Evolutionary conservation across 2,888 invertebrate genomes (phyloP).

Genomic region (Drosophila cracens): DNA sequence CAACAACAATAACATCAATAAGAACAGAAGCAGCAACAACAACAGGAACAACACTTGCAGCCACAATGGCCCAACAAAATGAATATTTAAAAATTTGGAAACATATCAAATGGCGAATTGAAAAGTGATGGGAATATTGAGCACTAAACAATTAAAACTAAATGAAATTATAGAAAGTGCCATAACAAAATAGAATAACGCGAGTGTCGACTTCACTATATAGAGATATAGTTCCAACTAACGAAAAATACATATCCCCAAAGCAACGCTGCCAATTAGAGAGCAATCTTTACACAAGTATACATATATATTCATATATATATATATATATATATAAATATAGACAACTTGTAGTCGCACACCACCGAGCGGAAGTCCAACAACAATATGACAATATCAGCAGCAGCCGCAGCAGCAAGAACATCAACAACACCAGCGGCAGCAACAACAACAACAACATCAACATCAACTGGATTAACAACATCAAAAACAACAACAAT

Average conservation of each 20-base stretch:
- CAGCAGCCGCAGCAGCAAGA: constrained; percentile 48
- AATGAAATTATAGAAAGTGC: constrained; percentile 48
- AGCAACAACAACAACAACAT: constrained; percentile 35
- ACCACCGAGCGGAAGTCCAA: constrained; percentile 61
- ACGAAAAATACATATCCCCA: constrained; percentile 59
- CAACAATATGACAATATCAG: constrained; percentile 77
- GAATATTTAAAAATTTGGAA: constrained; percentile 89
- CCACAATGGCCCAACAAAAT: constrained; percentile 78
- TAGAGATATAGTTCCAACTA: constrained; percentile 18
- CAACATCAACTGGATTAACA: constrained; percentile 18
- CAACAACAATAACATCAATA: constrained; percentile 23
- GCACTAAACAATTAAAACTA: constrained; percentile 19
- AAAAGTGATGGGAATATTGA: constrained; percentile 46
- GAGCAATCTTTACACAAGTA: constrained; percentile 35
- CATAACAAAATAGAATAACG: constrained; percentile 37
- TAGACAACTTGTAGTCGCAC: constrained; percentile 39
- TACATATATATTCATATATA: constrained; percentile 18
- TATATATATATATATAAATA: constrained; percentile 18
- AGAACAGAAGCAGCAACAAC: constrained; percentile 5
- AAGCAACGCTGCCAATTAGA: constrained; percentile 68
- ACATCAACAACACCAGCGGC: constrained; percentile 52
- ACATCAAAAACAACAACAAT: constrained; percentile 18
- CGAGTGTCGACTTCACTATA: constrained; percentile 30
- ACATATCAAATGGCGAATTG: constrained; percentile 91
- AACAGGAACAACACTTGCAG: constrained; percentile 42